Evolutionary conservation across 2,888 invertebrate genomes (phyloP), one percentile per base, ranked within the genome.

Genomic region (Herminia tarsipennalis): DNA sequence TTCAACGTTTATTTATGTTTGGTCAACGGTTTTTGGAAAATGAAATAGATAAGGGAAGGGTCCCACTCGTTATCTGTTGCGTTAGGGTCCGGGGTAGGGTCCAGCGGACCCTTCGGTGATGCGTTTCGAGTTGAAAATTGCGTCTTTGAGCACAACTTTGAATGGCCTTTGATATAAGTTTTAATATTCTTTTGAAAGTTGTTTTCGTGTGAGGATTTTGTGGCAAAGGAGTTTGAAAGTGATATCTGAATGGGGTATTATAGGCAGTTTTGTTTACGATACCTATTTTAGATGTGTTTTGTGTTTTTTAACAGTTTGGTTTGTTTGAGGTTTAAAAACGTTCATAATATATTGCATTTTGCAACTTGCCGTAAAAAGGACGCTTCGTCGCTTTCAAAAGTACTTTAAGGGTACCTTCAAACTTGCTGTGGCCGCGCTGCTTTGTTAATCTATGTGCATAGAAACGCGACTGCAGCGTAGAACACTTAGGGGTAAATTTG

Each of bases 1-100:
- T 80, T 86, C 81, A 79, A 66, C 75, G 73, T 78, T 78, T 86
- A 88, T 88, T 88, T 88, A 87, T 86, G 85, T 83, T 76, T 80
- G 83, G 81, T 78, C 80, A 79, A 78, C 76, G 77, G 75, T 77
- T 78, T 80, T 78, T 76, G 56, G 75, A 77, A 84, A 83, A 83
- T 83, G 80, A 81, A 85, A 83, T 76, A 81, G 81, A 83, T 80
- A 80, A 73, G 76, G 65, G 59, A 51, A 55, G 60, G 64, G 44
- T 54, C 51, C 55, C 53, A 53, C 47, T 37, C 49, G 58, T 66
- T 69, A 69, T 66, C 67, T 66, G 67, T 69, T 66, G 58, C 69
- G 40, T 47, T 40, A 45, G 27, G 45, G 45, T 33, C 34, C 40
- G 29, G 45, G 27, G 46, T 28, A 39, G 46, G 40, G 46, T 46